A percentile compares a stretch with the other conserved stretches of the same genome.
These are phyloP conservation scores for Eurytoma adleriae DNA, from an alignment of 2,888 invertebrate species.

Conservation along the genomic window DNA sequence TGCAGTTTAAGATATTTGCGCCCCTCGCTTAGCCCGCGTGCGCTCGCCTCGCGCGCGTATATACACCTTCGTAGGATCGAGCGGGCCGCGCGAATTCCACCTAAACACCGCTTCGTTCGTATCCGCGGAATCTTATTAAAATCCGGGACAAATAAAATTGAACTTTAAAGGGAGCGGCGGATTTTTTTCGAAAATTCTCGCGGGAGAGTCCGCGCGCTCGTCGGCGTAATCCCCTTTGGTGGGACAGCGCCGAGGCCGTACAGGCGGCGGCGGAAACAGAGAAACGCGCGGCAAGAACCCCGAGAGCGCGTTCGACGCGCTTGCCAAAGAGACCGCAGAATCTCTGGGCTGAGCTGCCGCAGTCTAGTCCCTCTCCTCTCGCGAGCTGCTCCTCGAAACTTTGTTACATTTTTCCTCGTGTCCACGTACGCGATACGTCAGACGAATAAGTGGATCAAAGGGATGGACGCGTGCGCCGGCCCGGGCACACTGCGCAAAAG, in stretches of 20 bases:
- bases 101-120: not conserved
- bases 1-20: constrained; percentile 57
- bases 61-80: constrained; percentile 2
- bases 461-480: constrained; percentile 60
- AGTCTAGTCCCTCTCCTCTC: not conserved
- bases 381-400: constrained; percentile 65
- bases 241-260: not conserved
- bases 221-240: constrained; percentile 63
- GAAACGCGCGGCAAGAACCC: constrained; percentile 63
- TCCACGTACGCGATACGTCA: constrained; percentile 64
- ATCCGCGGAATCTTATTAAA: too few species aligned
- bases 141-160: not conserved
- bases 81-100: constrained; percentile 16
- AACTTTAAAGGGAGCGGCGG: not conserved
- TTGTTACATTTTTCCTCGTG: constrained; percentile 74
- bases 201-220: constrained; percentile 61
- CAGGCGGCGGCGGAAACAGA: constrained; percentile 40
- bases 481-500: constrained; percentile 41
- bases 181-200: constrained; percentile 53
- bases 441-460: constrained; percentile 72
- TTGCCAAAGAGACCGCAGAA: constrained; percentile 73
- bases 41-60: constrained; percentile 22
- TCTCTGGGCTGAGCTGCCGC: constrained; percentile 64
- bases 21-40: constrained; percentile 31
- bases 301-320: constrained; percentile 61